Conservation (phyloP, 1,140 invertebrate species). For the Papilio machaon region DNA sequence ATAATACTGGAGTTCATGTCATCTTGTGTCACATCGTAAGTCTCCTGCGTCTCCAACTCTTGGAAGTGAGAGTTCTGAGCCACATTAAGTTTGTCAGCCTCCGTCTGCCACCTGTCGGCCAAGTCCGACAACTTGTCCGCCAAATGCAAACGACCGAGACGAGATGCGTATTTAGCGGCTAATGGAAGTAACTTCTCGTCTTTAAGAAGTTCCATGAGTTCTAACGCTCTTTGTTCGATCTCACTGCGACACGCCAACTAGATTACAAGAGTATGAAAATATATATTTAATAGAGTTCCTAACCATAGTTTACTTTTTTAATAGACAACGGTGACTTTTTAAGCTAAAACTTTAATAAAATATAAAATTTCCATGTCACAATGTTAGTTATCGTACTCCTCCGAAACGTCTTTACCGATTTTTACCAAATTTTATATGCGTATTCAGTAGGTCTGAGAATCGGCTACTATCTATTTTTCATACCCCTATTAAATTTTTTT, state of each 20-base stretch:
- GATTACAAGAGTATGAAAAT: slow-evolving; percentile 52
- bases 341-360: background rate
- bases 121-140: slow-evolving; percentile 86
- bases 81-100: slow-evolving; percentile 58
- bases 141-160: slow-evolving; percentile 88
- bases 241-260: slow-evolving; percentile 92
- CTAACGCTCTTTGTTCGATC: slow-evolving; percentile 92
- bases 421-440: too few relatives aligned
- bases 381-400: too few relatives aligned
- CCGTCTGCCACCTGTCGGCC: slow-evolving; percentile 64
- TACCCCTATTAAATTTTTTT: background rate
- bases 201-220: slow-evolving; percentile 92
- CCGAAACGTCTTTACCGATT: too few relatives aligned
- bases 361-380: too few relatives aligned
- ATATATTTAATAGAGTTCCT: background rate
- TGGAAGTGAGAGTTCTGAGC: slow-evolving; percentile 66
- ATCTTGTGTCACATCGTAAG: slow-evolving; percentile 69
- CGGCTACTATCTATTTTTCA: too few relatives aligned
- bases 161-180: slow-evolving; percentile 93
- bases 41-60: slow-evolving; percentile 69
- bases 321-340: background rate
- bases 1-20: slow-evolving; percentile 74
- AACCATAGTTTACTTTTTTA: background rate
- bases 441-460: too few relatives aligned
- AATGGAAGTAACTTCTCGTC: slow-evolving; percentile 89